phyloP scores from a whole-genome alignment of 1,140 invertebrate species.

The Papilio aristodemus region DNA sequence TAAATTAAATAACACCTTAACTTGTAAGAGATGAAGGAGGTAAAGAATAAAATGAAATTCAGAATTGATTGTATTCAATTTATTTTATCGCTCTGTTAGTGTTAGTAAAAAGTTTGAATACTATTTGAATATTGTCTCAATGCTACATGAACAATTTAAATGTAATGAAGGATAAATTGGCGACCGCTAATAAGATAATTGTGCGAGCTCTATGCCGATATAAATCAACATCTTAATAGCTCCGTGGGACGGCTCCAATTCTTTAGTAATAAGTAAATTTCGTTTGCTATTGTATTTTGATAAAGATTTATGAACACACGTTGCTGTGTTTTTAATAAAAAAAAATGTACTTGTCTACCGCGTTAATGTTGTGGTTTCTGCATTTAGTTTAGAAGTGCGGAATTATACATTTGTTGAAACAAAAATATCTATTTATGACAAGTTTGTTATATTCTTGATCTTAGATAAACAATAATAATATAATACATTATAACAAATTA shows the following conservation, averaged over 20 bases:
- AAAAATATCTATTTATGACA: too few species aligned
- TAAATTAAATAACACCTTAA: too few species aligned
- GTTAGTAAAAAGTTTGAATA: not conserved
- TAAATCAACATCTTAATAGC: slow-evolving; percentile 78
- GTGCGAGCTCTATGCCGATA: slow-evolving; percentile 63
- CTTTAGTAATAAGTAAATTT: slow-evolving; percentile 33
- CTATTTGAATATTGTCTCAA: slow-evolving; percentile 39
- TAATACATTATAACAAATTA: too few species aligned
- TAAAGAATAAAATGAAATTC: too few species aligned
- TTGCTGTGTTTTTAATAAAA: slow-evolving; percentile 15
- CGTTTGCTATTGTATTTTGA: slow-evolving; percentile 27
- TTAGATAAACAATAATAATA: too few species aligned
- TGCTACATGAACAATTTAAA: slow-evolving; percentile 55
- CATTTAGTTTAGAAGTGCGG: not conserved
- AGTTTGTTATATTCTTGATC: too few species aligned
- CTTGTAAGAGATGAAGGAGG: too few species aligned
- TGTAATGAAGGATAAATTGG: slow-evolving; percentile 75
- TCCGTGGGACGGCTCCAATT: slow-evolving; percentile 44
- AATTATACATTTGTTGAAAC: too few species aligned
- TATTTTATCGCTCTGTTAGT: too few species aligned
- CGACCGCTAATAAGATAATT: slow-evolving; percentile 77
- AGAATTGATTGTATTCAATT: too few species aligned
- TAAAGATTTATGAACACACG: slow-evolving; percentile 16
- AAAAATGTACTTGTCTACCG: not conserved
- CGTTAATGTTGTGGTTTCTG: slow-evolving; percentile 9